Evolutionary conservation across 2,797 vertebrate genomes (phyloP), one percentile per base, ranked within the genome.

Genomic region (Etheostoma perlongum): DNA sequence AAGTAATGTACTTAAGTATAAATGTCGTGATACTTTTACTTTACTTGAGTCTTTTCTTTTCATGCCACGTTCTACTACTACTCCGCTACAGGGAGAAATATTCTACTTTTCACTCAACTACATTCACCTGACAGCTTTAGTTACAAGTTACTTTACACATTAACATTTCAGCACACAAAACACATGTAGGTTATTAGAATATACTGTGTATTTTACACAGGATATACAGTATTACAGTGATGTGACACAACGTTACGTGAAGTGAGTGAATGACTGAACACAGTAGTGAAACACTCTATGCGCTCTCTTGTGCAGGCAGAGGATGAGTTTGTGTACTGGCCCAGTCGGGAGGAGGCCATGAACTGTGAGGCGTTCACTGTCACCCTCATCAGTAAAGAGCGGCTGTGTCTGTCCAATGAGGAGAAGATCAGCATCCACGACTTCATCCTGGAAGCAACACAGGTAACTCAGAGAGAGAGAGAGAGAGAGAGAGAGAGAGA

Each of bases 251-350:
- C 48, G 40, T 33, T 44, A 25, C 30, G 5, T 18, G 2, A 44
- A 18, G 19, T 19, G 42, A 63, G 33, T 21, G 19, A 14, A 33
- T 55, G 15, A 14, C n/a, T 55, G 12, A 62, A 57, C 18, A 40
- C 67, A 70, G 16, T 3, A 6, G 1, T 59, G 4, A 60, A 55
- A 67, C 2, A 0, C 30, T 36, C 15, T 63, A n/a, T 85, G 58
- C 62, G 19, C 21, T 69, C n/a, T 53, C 15, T 23, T 59, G 36
- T 40, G 44, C 86, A 98, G 97, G 96, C 96, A 47, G 97, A 98
- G 90, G 97, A 98, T 85, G 97, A 98, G 92, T 98, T 97, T 95
- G 97, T 97, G 46, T 98, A 98, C 86, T 98, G 97, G 97, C 97
- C 97, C 70, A 97, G 97, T 89, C 94, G 95, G 4, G 97, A 98